phyloP scores from a whole-genome alignment of 2,113 vertebrate species.

The Triplophysa dalaica region DNA sequence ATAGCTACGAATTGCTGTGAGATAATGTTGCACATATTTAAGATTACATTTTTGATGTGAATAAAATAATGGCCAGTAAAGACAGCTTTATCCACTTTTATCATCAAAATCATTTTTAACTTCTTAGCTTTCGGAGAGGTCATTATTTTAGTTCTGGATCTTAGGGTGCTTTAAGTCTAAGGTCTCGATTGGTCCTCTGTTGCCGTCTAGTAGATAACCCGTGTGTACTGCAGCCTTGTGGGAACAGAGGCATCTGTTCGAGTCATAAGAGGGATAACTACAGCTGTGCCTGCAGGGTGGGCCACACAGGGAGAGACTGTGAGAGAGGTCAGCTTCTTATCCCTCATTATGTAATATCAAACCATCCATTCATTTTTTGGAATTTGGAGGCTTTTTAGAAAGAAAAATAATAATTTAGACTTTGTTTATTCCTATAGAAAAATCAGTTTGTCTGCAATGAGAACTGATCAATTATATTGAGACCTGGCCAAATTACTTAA shows the following conservation, averaged over 20 bases:
- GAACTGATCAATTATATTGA: neutral
- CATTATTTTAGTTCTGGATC: neutral
- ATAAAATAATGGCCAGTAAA: no score
- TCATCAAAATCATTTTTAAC: no score
- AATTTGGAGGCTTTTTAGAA: slow-evolving; percentile 6
- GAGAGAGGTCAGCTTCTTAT: slow-evolving; percentile 74
- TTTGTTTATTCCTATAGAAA: neutral
- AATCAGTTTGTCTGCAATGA: neutral
- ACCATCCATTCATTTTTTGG: neutral
- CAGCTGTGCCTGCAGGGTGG: slow-evolving; percentile 90
- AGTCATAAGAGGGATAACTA: slow-evolving; percentile 85
- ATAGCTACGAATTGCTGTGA: no score
- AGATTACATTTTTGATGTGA: no score
- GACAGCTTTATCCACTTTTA: no score
- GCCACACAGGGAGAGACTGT: slow-evolving; percentile 93
- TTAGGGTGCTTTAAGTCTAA: neutral
- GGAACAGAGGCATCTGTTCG: slow-evolving; percentile 87
- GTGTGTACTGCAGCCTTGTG: slow-evolving; percentile 90
- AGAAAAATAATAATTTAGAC: neutral
- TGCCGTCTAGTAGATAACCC: slow-evolving; percentile 85
- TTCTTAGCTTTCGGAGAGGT: neutral
- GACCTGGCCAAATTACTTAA: no score
- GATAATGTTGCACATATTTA: no score
- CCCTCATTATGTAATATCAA: neutral
- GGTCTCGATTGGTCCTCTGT: slow-evolving; percentile 47